These are phyloP conservation scores for Nyctibius bracteatus DNA, from an alignment of 2,113 vertebrate genomes.

Conservation along the genomic window DNA sequence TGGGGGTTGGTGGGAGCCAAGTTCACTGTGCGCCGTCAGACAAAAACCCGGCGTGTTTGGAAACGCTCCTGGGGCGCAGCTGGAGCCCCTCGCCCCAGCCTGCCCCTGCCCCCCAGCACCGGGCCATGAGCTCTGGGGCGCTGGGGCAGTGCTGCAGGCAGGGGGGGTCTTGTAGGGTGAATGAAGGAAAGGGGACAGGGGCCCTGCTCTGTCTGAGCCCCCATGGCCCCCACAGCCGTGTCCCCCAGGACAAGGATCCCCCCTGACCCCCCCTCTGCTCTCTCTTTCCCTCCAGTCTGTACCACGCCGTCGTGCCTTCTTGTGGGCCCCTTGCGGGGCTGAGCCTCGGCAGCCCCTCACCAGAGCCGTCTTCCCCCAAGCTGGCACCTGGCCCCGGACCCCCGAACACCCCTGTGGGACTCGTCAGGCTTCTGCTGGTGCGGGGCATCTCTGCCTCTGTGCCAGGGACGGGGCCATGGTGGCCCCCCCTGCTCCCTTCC, in stretches of 20 bases:
- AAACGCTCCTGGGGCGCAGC: too few species aligned
- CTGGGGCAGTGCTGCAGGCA: rapidly evolving
- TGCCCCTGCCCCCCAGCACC: neutral
- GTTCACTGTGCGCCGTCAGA: neutral
- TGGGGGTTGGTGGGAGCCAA: neutral
- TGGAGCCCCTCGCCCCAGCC: neutral
- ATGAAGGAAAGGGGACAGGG: neutral
- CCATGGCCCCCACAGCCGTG: neutral
- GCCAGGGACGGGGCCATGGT: neutral
- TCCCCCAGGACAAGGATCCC: rapidly evolving
- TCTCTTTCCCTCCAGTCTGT: conserved; percentile 69
- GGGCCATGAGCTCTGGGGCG: rapidly evolving
- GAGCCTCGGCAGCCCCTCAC: conserved; percentile 4
- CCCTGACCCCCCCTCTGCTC: neutral
- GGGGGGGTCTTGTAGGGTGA: rapidly evolving
- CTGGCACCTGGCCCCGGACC: neutral
- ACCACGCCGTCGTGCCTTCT: conserved; percentile 77
- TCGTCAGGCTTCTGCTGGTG: conserved; percentile 70
- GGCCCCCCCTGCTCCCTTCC: neutral
- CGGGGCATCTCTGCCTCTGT: conserved; percentile 66
- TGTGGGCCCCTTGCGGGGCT: conserved; percentile 78
- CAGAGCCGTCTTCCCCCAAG: neutral
- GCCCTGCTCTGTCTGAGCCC: neutral
- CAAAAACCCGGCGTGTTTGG: neutral
- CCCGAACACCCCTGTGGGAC: conserved; percentile 21